Percentiles rank a stretch among this genome's conserved stretches.
phyloP scores from a whole-genome alignment of 2,888 invertebrate species.

The Oscheius sp. region DNA sequence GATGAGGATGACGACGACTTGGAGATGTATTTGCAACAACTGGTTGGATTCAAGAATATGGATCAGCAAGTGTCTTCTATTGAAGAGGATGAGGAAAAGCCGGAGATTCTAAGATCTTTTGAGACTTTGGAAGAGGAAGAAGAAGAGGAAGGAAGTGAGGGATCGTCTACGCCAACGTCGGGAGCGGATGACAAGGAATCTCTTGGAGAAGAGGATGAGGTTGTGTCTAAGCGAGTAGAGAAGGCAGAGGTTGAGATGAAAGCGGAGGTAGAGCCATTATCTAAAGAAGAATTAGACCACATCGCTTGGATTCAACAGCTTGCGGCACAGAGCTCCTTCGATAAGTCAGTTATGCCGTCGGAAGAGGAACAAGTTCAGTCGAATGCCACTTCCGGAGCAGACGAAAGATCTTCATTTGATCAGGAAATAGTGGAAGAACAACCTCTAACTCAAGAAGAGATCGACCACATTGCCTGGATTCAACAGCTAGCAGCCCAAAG shows the following conservation, averaged over 20 bases:
- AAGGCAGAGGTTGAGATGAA: background rate
- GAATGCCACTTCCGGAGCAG: conserved; percentile 30
- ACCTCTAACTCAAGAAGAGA: conserved; percentile 36
- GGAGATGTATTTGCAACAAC: background rate
- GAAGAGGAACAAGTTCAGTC: conserved; percentile 13
- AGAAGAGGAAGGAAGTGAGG: background rate
- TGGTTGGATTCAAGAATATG: too few species aligned
- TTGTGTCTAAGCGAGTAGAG: conserved; percentile 1
- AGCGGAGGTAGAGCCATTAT: background rate
- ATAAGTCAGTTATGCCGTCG: too few species aligned
- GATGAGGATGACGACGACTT: background rate
- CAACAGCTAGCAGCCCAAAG: conserved; percentile 40
- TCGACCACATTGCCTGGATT: conserved; percentile 46
- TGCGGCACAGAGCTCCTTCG: background rate
- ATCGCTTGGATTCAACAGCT: conserved; percentile 33
- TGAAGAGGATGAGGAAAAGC: background rate
- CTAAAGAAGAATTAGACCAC: conserved; percentile 48
- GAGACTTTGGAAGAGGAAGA: background rate
- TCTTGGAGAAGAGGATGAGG: background rate
- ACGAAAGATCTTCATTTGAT: background rate
- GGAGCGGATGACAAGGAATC: background rate
- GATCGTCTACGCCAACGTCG: too few species aligned
- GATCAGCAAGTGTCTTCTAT: background rate
- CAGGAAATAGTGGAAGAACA: background rate
- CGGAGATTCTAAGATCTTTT: too few species aligned